Base-by-base conservation (phyloP, 1,140 invertebrate species). In the Drosophila pallidifrons region DNA sequence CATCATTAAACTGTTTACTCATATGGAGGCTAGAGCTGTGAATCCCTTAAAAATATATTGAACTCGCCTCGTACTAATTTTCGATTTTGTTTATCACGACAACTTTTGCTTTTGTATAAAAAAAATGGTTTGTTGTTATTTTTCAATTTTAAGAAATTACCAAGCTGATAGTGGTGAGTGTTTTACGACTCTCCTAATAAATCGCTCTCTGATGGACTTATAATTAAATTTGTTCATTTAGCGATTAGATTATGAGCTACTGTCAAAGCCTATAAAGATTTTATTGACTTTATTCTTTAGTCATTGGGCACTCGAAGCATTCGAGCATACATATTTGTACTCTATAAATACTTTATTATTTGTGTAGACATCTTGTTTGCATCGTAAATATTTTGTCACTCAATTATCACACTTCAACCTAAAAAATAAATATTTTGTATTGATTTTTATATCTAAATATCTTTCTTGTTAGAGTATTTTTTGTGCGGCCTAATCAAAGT, bases 121-220 rank as follows among this genome's bases (percentile, higher is more conserved):
- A 20, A 20, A n/a, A 2, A 28, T 38, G 35, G 15, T 59, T 15
- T 25, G 28, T 52, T 43, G 16, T 61, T 20, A 20, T 55, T 61
- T 49, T 7, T 58, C 51, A 54, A 54, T 52, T 8, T 47, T 28
- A 68, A 55, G 64, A 49, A 67, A 30, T 43, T 57, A 57, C 20
- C 41, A n/a, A 60, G 45, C 55, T 64, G 79, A 85, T 78, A 85
- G 65, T 15, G 15, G 55, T 8, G 28, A 81, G 67, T 68, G 66
- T 54, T 69, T 86, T 87, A 86, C 65, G 82, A 68, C 72, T 54
- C 60, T 76, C 35, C 63, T 75, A 66, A 77, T 49, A 87, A 85
- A 87, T 86, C 65, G 71, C 35, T 64, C 46, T 6, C 55, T 87
- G 72, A 86, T 86, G 83, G 83, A 51, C 75, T 88, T 77, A 77